Evolutionary conservation across 1,140 invertebrate species (phyloP).

Genomic region (Cataglyphis hispanica): DNA sequence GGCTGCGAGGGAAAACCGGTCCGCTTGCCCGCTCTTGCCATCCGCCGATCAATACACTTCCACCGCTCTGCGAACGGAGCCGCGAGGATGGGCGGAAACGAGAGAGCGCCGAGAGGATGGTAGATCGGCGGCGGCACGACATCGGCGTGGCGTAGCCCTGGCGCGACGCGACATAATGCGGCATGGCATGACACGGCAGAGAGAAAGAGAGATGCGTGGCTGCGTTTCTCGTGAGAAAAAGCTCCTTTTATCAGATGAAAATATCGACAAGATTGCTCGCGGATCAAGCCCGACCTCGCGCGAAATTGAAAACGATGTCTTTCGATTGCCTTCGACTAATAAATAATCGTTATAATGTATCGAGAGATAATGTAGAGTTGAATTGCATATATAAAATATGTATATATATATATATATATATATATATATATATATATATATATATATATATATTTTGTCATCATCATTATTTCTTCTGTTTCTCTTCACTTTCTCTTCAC

Average conservation of each 20-base stretch:
- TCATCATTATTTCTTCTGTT: not conserved
- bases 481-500: not conserved
- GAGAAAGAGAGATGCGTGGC: conserved; percentile 11
- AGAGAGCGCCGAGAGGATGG: conserved; percentile 19
- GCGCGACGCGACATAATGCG: not conserved
- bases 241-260: not conserved
- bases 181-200: not conserved
- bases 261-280: not conserved
- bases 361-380: no score
- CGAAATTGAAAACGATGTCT: conserved; percentile 7
- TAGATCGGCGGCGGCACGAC: conserved; percentile 42
- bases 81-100: conserved; percentile 63
- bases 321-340: not conserved
- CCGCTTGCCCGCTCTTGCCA: conserved; percentile 63
- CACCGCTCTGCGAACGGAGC: conserved; percentile 69
- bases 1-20: conserved; percentile 54
- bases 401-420: not conserved
- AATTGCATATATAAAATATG: no score
- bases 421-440: no score
- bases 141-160: conserved; percentile 23
- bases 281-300: not conserved
- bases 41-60: conserved; percentile 77
- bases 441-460: not conserved
- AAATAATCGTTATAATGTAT: not conserved
- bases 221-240: conserved; percentile 16